A percentile compares a stretch with the other conserved stretches of the same genome.
These are phyloP conservation scores for Cossypha niveicapilla DNA, from an alignment of 2,797 vertebrate species.

Conservation along the genomic window DNA sequence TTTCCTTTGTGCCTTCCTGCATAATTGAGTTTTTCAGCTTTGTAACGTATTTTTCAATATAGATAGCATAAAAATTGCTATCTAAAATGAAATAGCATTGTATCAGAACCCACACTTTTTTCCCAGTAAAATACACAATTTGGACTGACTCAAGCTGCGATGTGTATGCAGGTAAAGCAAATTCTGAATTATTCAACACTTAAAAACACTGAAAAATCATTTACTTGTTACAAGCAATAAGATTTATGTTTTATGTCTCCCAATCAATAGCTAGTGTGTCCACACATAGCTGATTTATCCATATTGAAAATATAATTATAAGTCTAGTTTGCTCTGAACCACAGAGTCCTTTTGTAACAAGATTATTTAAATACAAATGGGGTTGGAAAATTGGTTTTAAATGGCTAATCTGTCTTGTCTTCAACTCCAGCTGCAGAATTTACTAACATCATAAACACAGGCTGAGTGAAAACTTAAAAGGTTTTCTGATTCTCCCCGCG, in stretches of 20 bases:
- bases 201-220: slow-evolving; percentile 57
- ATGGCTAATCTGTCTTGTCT: slow-evolving; percentile 63
- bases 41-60: slow-evolving; percentile 1
- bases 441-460: slow-evolving; percentile 62
- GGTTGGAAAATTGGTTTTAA: slow-evolving; percentile 72
- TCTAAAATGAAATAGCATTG: slow-evolving; percentile 25
- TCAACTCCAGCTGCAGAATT: slow-evolving; percentile 60
- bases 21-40: slow-evolving; percentile 2
- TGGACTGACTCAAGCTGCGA: background rate
- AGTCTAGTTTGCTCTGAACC: slow-evolving; percentile 46
- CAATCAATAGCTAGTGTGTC: slow-evolving; percentile 36
- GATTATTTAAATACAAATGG: slow-evolving; percentile 67
- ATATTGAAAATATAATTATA: slow-evolving; percentile 66
- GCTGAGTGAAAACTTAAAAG: slow-evolving; percentile 51
- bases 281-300: slow-evolving; percentile 50
- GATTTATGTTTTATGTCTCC: slow-evolving; percentile 37
- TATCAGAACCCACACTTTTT: background rate
- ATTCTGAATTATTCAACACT: slow-evolving; percentile 62
- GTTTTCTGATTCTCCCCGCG: slow-evolving; percentile 27
- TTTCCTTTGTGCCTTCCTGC: background rate
- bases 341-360: slow-evolving; percentile 57
- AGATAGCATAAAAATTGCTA: background rate
- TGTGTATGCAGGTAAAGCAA: slow-evolving; percentile 43
- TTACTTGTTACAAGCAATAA: slow-evolving; percentile 44
- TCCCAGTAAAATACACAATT: background rate